phyloP scores from a whole-genome alignment of 2,888 invertebrate species.

The Strigamia maritima region DNA sequence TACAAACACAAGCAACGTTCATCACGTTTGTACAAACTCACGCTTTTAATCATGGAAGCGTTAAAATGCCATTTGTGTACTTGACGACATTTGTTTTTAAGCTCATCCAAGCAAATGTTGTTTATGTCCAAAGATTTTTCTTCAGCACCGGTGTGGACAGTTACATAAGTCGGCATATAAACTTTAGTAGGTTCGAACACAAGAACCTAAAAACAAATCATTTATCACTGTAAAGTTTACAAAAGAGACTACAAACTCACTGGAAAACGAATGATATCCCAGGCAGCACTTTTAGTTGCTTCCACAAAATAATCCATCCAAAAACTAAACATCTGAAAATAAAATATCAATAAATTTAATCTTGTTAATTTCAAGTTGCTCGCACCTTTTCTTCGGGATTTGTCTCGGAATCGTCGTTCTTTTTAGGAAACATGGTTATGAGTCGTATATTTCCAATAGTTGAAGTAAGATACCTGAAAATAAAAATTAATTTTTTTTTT shows the following conservation, averaged over 20 bases:
- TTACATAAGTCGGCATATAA: constrained; percentile 87
- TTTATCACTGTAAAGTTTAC: not conserved
- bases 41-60: constrained; percentile 81
- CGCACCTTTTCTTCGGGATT: constrained; percentile 66
- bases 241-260: no score
- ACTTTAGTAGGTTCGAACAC: constrained; percentile 42
- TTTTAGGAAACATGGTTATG: constrained; percentile 81
- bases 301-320: constrained; percentile 99
- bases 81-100: constrained; percentile 72
- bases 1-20: constrained; percentile 93
- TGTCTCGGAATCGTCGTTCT: constrained; percentile 65
- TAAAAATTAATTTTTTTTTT: not conserved
- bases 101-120: constrained; percentile 76
- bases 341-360: not conserved
- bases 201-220: constrained; percentile 37
- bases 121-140: constrained; percentile 85
- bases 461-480: constrained; percentile 78
- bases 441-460: constrained; percentile 94
- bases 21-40: constrained; percentile 92
- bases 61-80: constrained; percentile 93
- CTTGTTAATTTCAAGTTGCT: no score
- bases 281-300: constrained; percentile 76
- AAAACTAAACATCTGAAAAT: constrained; percentile 77
- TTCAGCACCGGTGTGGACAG: constrained; percentile 90
- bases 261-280: constrained; percentile 83